Conservation (phyloP, 2,797 vertebrate genomes). For the Macropodus opercularis region DNA sequence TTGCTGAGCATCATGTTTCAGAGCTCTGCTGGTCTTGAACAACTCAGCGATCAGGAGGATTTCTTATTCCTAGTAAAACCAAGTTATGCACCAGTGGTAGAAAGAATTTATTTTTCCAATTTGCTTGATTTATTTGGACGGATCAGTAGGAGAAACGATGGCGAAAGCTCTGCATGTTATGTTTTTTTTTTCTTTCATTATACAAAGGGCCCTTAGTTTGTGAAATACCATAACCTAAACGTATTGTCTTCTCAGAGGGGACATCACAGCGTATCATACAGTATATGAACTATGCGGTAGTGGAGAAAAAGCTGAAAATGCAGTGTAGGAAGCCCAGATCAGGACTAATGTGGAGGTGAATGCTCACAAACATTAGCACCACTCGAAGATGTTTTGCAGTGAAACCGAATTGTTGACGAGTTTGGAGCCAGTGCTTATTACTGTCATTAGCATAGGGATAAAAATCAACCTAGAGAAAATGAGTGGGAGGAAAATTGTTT, state of each 20-base stretch:
- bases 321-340: slow-evolving; percentile 15
- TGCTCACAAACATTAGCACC: slow-evolving; percentile 36
- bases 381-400: slow-evolving; percentile 41
- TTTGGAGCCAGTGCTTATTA: slow-evolving; percentile 49
- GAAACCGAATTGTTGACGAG: slow-evolving; percentile 58
- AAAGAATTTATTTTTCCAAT: slow-evolving; percentile 35
- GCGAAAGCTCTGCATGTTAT: neutral
- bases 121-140: slow-evolving; percentile 32
- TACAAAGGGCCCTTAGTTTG: slow-evolving; percentile 6
- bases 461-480: slow-evolving; percentile 63
- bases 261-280: neutral
- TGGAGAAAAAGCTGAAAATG: neutral
- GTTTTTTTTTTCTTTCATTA: slow-evolving; percentile 21
- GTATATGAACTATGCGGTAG: neutral
- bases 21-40: slow-evolving; percentile 34
- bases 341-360: slow-evolving; percentile 25
- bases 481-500: slow-evolving; percentile 65
- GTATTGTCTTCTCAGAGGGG: neutral
- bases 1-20: slow-evolving; percentile 65
- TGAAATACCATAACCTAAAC: neutral
- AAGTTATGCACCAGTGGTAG: slow-evolving; percentile 23
- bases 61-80: slow-evolving; percentile 40
- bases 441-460: slow-evolving; percentile 61
- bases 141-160: slow-evolving; percentile 28
- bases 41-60: slow-evolving; percentile 39